A percentile compares a stretch with the other conserved stretches of the same genome.
These are phyloP conservation scores for Oligia strigilis DNA, from an alignment of 2,888 invertebrate genomes.

Conservation along the genomic window DNA sequence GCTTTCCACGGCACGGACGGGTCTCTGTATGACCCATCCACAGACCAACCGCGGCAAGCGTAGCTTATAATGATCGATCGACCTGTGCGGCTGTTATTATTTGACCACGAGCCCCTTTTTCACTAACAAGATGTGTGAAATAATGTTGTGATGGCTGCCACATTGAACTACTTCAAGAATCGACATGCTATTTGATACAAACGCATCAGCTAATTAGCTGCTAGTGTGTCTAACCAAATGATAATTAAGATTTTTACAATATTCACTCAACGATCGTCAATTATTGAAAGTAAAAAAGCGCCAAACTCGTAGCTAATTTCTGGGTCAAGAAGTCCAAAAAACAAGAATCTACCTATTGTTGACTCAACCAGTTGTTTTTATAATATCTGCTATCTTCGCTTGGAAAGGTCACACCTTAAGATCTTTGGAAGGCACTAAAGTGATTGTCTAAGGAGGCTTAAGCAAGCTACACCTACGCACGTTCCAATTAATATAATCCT, in stretches of 20 bases:
- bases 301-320: neutral
- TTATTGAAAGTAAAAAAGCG: neutral
- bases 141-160: no score
- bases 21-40: no score
- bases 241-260: neutral
- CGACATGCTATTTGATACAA: no score
- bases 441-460: neutral
- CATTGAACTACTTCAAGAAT: no score
- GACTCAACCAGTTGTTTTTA: neutral
- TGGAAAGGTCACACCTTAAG: neutral
- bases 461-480: neutral
- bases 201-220: no score
- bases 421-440: neutral
- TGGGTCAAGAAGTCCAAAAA: neutral
- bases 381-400: neutral
- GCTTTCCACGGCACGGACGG: no score
- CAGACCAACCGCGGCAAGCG: no score
- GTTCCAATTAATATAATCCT: neutral
- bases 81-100: no score
- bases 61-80: no score
- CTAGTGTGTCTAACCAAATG: no score
- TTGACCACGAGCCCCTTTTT: no score
- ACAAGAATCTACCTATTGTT: neutral
- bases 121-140: neutral
- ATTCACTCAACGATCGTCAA: neutral